A percentile compares a stretch with the other conserved stretches of the same genome.
Conservation (phyloP, 1,140 invertebrate genomes). For the Brachionus plicatilis region DNA sequence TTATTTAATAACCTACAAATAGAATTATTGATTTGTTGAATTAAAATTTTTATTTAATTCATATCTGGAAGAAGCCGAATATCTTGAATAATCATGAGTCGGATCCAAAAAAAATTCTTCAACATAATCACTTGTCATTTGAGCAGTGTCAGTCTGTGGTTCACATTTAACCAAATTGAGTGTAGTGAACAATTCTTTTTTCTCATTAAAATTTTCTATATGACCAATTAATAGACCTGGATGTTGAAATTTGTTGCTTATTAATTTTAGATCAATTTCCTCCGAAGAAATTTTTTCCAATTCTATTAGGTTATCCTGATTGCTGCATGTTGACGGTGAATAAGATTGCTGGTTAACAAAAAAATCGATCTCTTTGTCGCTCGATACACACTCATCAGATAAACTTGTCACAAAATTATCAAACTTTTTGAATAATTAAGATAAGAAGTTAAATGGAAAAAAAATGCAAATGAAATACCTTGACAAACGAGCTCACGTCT, state of each 20-base stretch:
- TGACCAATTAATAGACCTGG: not conserved
- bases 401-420: not conserved
- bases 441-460: not conserved
- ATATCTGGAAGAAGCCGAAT: not conserved
- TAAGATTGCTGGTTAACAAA: not conserved
- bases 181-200: not conserved
- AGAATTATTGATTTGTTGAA: not conserved
- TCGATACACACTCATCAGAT: not conserved
- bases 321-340: not conserved
- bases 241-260: not conserved
- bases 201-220: not conserved
- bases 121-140: not conserved
- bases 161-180: not conserved
- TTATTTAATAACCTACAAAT: not conserved
- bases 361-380: not conserved
- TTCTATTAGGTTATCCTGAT: not conserved
- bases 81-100: slow-evolving; percentile 12
- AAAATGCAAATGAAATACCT: not conserved
- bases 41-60: slow-evolving; percentile 6
- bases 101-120: slow-evolving; percentile 6
- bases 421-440: not conserved
- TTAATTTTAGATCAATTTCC: not conserved
- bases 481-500: not conserved
- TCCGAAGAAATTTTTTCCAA: not conserved
- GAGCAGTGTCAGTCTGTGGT: not conserved